Evolutionary conservation across 2,113 vertebrate species (phyloP), one percentile per base, ranked within the genome.

Genomic region (Corapipo altera): DNA sequence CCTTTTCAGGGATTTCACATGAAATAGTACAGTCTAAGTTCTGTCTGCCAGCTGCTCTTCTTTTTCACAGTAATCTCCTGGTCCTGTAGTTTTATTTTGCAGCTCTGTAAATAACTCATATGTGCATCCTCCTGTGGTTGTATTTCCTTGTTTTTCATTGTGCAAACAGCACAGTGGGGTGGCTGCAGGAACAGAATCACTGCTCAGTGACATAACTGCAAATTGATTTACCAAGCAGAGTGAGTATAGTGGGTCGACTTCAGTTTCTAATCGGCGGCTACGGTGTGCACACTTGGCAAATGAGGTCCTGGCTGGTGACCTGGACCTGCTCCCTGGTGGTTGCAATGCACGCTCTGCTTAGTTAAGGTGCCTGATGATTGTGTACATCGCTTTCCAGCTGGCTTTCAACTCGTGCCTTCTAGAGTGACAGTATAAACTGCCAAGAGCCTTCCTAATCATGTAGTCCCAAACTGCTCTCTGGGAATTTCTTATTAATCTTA

Each of bases 381-480:
- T 2, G 2, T 7, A 3, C 0, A 2, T 18, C 15, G 24, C 21
- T 18, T 66, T 67, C 48, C 61, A 59, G 39, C 1, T 0, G 26
- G 19, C 30, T 49, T 44, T 24, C 30, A 55, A 5, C 20, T 15
- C 0, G 0, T 16, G 8, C 41, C 43, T 78, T 78, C 43, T 6
- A 6, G 14, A 26, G 6, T 33, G 48, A 13, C 43, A 26, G 39
- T 7, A 6, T 10, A 5, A 39, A 15, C 11, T 51, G 52, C 55
- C 66, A 15, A 8, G 8, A 5, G 27, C 58, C 8, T 33, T 61
- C 43, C n/a, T 33, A 48, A 39, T n/a, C 5, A 1, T 2, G 4
- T 0, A 9, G 43, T 51, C 7, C 77, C 78, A n/a, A 57, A n/a
- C 13, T 17, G 3, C 1, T 0, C 10, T 37, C 41, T 33, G 55